Evolutionary conservation across 2,888 invertebrate genomes (phyloP).

Genomic region (Cartodere bifasciata): DNA sequence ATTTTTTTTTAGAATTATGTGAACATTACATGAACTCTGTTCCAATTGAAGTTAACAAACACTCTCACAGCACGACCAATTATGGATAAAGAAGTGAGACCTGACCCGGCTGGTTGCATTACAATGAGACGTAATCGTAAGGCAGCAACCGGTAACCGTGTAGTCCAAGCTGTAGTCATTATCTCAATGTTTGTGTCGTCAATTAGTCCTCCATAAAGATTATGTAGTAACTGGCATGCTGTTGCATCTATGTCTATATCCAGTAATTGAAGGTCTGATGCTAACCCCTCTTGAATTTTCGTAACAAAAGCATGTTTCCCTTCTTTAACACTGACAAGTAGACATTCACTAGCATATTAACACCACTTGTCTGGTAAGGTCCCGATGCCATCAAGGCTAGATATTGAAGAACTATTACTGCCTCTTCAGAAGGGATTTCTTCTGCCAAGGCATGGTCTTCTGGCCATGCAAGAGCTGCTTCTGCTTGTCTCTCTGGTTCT

Average conservation of each 20-base stretch:
- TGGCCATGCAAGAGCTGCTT: too few species aligned
- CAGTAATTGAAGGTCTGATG: neutral
- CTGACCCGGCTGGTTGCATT: neutral
- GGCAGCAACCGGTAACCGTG: neutral
- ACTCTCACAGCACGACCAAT: neutral
- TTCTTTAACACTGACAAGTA: neutral
- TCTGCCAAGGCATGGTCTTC: too few species aligned
- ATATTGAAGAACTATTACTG: too few species aligned
- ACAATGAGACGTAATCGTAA: neutral
- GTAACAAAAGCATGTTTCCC: neutral
- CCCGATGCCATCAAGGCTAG: too few species aligned
- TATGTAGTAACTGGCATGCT: neutral
- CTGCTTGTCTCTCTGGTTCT: too few species aligned
- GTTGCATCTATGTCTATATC: neutral
- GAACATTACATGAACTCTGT: neutral
- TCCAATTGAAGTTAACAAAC: constrained; percentile 1
- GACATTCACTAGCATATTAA: neutral
- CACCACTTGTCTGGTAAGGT: neutral
- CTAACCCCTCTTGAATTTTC: neutral
- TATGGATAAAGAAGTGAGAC: neutral
- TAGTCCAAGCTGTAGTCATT: constrained; percentile 1
- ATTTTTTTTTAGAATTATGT: too few species aligned
- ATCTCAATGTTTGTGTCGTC: neutral
- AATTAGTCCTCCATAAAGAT: neutral
- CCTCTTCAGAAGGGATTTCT: too few species aligned